Evolutionary conservation across 2,113 vertebrate genomes (phyloP).

Genomic region (Greenwoodochromis staneri): DNA sequence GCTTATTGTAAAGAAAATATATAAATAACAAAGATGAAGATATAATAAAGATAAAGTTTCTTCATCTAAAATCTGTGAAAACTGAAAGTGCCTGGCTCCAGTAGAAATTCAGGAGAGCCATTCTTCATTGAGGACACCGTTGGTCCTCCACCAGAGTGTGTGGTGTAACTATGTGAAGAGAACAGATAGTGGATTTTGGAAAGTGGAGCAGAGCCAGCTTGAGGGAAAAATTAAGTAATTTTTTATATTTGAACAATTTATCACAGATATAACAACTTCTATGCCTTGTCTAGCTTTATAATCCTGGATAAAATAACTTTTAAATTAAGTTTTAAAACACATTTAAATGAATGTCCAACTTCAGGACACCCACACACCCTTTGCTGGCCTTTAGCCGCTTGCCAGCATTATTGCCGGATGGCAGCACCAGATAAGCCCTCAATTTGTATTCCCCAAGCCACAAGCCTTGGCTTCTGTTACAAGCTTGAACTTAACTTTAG

Average conservation of each 20-base stretch:
- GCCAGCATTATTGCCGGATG: constrained; percentile 1
- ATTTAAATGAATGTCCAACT: not conserved
- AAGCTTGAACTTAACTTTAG: constrained; percentile 37
- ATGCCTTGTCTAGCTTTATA: not conserved
- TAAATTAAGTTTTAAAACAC: not conserved
- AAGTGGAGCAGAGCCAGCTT: not conserved
- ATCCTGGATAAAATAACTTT: not conserved
- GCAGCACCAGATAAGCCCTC: constrained; percentile 36
- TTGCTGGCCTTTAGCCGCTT: not conserved
- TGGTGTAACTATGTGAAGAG: not conserved
- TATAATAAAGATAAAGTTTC: not conserved
- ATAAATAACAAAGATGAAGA: not conserved
- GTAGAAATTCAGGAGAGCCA: not conserved
- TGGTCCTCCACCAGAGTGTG: not conserved
- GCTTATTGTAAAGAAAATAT: not conserved
- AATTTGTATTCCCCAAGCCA: constrained; percentile 27
- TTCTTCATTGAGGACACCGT: not conserved
- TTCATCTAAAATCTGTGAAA: not conserved
- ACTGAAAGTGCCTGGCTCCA: not conserved
- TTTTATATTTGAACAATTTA: not conserved
- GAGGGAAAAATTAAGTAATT: not conserved
- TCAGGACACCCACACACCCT: not conserved
- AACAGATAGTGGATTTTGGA: not conserved
- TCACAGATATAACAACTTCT: not conserved
- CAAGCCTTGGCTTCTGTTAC: constrained; percentile 1